A percentile compares a stretch with the other conserved stretches of the same genome.
Evolutionary conservation across 2,797 vertebrate species (phyloP).

Genomic region (Arremon aurantiirostris): DNA sequence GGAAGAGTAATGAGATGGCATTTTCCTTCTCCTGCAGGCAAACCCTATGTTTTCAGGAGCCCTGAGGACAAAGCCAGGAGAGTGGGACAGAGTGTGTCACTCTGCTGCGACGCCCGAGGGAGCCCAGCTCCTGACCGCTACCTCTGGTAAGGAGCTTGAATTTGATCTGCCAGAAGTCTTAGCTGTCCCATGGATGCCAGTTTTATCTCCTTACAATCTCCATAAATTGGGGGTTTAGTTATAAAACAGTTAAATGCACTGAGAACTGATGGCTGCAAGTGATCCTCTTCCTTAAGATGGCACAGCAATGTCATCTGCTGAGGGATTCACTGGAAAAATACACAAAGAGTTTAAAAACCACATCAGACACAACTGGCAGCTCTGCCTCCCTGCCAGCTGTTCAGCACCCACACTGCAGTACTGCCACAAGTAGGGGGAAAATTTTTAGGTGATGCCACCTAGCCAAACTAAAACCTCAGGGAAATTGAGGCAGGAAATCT

Average conservation of each 20-base stretch:
- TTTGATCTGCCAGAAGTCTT: background rate
- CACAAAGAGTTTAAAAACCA: background rate
- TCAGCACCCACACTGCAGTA: background rate
- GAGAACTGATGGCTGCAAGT: background rate
- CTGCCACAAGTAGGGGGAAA: background rate
- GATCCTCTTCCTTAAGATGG: background rate
- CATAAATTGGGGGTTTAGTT: background rate
- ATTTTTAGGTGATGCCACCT: background rate
- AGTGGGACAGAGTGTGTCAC: conserved; percentile 84
- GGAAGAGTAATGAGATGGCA: background rate
- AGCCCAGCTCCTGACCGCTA: conserved; percentile 84
- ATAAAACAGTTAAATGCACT: rapidly evolving
- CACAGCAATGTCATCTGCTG: background rate
- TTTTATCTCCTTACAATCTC: background rate
- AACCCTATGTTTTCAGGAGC: conserved; percentile 84
- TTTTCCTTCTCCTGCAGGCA: conserved; percentile 76
- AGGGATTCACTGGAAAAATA: background rate
- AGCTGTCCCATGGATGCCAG: background rate
- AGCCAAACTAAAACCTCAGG: background rate
- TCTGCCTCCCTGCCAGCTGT: background rate
- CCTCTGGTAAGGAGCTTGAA: conserved; percentile 82
- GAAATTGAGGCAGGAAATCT: conserved; percentile 1
- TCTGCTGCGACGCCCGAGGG: conserved; percentile 90
- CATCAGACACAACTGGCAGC: background rate
- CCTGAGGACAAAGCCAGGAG: conserved; percentile 86